Evolutionary conservation across 2,797 vertebrate genomes (phyloP).

Genomic region (Melopsittacus undulatus): DNA sequence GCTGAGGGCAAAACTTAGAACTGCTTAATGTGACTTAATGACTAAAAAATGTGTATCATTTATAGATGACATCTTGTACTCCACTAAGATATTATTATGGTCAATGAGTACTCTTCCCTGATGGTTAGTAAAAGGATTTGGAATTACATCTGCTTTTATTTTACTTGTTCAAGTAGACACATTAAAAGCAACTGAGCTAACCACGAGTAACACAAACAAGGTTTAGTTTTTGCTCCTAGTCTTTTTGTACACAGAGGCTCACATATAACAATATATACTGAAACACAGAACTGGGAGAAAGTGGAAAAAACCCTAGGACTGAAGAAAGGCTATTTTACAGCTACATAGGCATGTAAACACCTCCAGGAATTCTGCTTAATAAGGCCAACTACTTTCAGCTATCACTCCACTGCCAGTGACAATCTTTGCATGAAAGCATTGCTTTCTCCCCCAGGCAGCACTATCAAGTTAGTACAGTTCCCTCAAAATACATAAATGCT

Average conservation of each 20-base stretch:
- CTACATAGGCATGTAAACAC: background rate
- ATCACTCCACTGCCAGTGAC: background rate
- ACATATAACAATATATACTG: background rate
- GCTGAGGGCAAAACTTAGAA: constrained; percentile 46
- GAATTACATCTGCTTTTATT: constrained; percentile 44
- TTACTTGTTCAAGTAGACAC: background rate
- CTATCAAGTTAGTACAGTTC: constrained; percentile 20
- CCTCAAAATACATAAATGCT: background rate
- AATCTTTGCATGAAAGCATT: constrained; percentile 19
- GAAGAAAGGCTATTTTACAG: constrained; percentile 7
- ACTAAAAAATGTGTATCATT: constrained; percentile 28
- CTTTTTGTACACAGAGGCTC: background rate
- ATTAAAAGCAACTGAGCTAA: background rate
- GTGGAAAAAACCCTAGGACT: background rate
- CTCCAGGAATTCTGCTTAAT: constrained; percentile 25
- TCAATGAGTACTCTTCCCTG: constrained; percentile 39
- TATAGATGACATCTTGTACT: constrained; percentile 26
- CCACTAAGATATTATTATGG: constrained; percentile 39
- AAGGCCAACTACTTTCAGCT: constrained; percentile 28
- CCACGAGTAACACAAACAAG: background rate
- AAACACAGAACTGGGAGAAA: background rate
- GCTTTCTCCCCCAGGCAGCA: constrained; percentile 26
- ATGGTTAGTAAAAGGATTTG: constrained; percentile 14
- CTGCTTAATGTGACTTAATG: constrained; percentile 49
- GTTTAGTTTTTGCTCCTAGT: constrained; percentile 4